These are phyloP conservation scores for Lepidurus couesii DNA, from an alignment of 1,140 invertebrate genomes.

Conservation along the genomic window DNA sequence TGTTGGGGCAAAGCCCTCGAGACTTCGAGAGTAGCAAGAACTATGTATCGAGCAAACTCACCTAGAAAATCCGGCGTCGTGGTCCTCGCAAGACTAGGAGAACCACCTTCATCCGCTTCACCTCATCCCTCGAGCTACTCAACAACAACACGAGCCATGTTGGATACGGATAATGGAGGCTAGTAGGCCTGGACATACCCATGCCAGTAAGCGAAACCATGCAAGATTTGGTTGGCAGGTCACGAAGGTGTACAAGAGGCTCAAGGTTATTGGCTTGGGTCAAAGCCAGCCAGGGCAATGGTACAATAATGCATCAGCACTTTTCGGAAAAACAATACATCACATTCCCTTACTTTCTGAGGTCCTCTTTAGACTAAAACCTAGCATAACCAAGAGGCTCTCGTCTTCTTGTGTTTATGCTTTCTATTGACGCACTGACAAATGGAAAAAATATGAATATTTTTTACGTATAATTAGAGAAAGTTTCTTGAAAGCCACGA, in stretches of 20 bases:
- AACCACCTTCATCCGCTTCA: constrained; percentile 1
- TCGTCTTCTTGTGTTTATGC: too few relatives aligned
- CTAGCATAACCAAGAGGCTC: too few relatives aligned
- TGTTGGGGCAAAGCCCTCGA: constrained; percentile 20
- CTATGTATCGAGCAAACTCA: not conserved
- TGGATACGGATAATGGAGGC: not conserved
- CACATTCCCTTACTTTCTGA: too few relatives aligned
- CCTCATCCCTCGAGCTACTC: not conserved
- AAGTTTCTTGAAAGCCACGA: too few relatives aligned
- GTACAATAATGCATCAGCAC: constrained; percentile 4
- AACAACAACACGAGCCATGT: not conserved
- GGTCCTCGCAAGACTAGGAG: not conserved
- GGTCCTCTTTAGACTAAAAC: too few relatives aligned
- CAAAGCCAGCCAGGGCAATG: constrained; percentile 20
- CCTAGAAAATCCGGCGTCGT: not conserved
- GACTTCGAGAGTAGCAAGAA: not conserved
- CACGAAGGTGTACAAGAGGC: not conserved
- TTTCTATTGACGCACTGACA: too few relatives aligned
- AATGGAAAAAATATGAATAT: too few relatives aligned
- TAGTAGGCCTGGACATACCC: not conserved
- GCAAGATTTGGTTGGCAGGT: constrained; percentile 17
- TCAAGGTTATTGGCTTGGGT: constrained; percentile 14
- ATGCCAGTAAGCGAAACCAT: constrained; percentile 12
- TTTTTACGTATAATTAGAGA: too few relatives aligned
- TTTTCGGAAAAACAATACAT: not conserved